Percentiles rank a stretch among this genome's conserved stretches.
Evolutionary conservation across 2,888 invertebrate species (phyloP).

Genomic region (Calameuta idolon): DNA sequence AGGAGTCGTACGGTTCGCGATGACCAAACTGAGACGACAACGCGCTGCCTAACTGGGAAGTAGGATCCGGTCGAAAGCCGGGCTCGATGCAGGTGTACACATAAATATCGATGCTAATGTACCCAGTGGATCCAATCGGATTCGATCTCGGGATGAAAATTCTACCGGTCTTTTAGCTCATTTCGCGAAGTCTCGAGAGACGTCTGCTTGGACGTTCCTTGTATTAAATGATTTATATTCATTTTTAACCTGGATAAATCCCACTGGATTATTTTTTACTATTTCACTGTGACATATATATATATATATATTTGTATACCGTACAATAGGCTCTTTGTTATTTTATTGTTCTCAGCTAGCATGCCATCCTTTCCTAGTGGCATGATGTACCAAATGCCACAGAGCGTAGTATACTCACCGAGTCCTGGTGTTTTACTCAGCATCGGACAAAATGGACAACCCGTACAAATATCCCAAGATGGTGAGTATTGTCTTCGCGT

Average conservation of each 20-base stretch:
- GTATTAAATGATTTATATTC: neutral
- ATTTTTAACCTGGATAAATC: neutral
- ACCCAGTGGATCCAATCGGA: constrained; percentile 48
- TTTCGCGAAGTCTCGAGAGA: neutral
- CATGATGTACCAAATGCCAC: constrained; percentile 64
- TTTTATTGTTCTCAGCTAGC: constrained; percentile 14
- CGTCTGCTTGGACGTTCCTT: neutral
- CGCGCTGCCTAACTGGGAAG: constrained; percentile 65
- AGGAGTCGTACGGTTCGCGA: constrained; percentile 60
- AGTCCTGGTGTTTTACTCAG: constrained; percentile 61
- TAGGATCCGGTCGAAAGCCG: constrained; percentile 64
- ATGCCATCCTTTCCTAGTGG: constrained; percentile 52
- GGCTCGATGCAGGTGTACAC: constrained; percentile 63
- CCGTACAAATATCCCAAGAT: constrained; percentile 62
- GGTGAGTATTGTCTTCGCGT: constrained; percentile 37
- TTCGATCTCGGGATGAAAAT: constrained; percentile 3
- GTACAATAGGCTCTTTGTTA: neutral
- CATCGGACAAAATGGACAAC: constrained; percentile 63
- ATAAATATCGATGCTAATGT: constrained; percentile 66
- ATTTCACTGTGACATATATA: neutral
- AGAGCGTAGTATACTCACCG: constrained; percentile 61
- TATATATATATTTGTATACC: neutral
- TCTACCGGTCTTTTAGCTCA: neutral
- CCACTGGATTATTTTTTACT: neutral
- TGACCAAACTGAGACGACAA: constrained; percentile 65